Conservation (phyloP, 1,140 invertebrate genomes). For the Argopecten irradians region DNA sequence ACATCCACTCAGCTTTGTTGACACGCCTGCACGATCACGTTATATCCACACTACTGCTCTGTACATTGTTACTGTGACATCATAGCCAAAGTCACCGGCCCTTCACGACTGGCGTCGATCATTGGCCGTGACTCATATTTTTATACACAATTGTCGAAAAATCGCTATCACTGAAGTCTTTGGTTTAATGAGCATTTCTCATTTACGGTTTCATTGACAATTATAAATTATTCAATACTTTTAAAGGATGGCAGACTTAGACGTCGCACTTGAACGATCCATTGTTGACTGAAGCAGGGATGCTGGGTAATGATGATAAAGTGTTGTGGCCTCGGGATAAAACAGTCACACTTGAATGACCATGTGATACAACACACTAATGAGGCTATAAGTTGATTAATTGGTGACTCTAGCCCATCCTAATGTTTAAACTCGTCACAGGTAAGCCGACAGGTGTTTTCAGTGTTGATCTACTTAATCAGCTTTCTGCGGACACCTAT, state of each 20-base stretch:
- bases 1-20: neutral
- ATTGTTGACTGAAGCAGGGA: neutral
- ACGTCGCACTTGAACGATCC: slow-evolving; percentile 4
- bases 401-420: neutral
- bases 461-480: neutral
- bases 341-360: neutral
- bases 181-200: neutral
- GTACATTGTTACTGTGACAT: neutral
- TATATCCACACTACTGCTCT: slow-evolving; percentile 8
- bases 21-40: neutral
- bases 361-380: neutral
- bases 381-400: neutral
- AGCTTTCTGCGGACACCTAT: neutral
- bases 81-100: neutral
- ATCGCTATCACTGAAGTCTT: slow-evolving; percentile 6
- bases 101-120: neutral
- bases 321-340: slow-evolving; percentile 1
- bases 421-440: neutral
- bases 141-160: slow-evolving; percentile 20
- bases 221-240: slow-evolving; percentile 24
- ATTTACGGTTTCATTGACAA: slow-evolving; percentile 18
- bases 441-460: neutral
- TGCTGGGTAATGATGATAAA: neutral
- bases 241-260: neutral
- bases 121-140: slow-evolving; percentile 21